These are phyloP conservation scores for Otolemur garnettii DNA, from an alignment of 2,113 vertebrate species.

Conservation along the genomic window DNA sequence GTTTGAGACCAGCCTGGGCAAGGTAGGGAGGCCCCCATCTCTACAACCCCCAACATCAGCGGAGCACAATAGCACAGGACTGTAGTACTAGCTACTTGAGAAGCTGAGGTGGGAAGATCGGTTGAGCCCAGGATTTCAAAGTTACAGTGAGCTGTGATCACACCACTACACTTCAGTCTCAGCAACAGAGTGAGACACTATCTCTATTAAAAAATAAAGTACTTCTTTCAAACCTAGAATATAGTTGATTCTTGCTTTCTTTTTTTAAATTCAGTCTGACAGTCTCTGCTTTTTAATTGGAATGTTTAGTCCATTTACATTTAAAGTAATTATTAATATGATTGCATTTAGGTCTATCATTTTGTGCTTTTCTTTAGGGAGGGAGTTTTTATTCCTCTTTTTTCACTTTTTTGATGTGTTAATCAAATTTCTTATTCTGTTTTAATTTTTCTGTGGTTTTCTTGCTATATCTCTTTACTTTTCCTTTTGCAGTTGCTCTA, in stretches of 20 bases:
- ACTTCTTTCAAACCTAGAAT: neutral
- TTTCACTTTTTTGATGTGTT: neutral
- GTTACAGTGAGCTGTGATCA: too few species aligned
- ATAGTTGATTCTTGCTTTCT: neutral
- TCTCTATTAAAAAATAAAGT: neutral
- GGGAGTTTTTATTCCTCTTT: neutral
- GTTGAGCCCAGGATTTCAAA: too few species aligned
- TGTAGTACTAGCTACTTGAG: too few species aligned
- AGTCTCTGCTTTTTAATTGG: neutral
- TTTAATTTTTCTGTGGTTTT: slow-evolving; percentile 25
- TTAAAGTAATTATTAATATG: slow-evolving; percentile 3
- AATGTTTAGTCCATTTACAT: neutral
- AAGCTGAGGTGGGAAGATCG: too few species aligned
- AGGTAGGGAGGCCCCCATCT: too few species aligned
- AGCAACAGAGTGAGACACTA: too few species aligned
- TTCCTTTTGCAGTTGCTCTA: neutral
- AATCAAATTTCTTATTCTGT: neutral
- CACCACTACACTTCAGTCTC: too few species aligned
- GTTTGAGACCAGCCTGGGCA: too few species aligned
- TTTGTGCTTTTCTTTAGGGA: slow-evolving; percentile 9
- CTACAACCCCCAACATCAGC: too few species aligned
- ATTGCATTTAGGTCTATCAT: neutral
- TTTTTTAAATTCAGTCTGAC: neutral
- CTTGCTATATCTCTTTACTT: neutral
- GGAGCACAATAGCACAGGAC: too few species aligned